Evolutionary conservation across 2,888 invertebrate genomes (phyloP).

Genomic region (Philereme transversata): DNA sequence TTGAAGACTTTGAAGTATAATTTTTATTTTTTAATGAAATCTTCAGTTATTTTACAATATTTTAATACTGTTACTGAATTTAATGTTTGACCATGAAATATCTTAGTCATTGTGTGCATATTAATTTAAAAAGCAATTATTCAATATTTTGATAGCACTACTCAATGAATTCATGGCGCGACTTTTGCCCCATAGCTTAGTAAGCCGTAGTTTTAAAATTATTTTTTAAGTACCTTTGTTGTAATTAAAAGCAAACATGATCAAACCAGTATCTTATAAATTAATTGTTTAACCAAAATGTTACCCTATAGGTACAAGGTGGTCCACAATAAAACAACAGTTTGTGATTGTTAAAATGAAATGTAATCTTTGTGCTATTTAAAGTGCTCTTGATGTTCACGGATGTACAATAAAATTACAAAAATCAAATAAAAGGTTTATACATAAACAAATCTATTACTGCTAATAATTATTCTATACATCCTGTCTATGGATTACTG

Average conservation of each 20-base stretch:
- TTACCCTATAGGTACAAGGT: background rate
- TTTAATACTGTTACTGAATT: too few species aligned
- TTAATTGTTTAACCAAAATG: too few species aligned
- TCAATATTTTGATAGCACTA: too few species aligned
- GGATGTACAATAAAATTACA: background rate
- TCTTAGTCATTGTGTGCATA: too few species aligned
- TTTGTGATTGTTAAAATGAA: slow-evolving; percentile 14
- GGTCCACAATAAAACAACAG: slow-evolving; percentile 11
- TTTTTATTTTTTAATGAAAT: too few species aligned
- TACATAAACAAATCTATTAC: background rate
- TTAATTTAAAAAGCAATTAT: too few species aligned
- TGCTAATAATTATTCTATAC: background rate
- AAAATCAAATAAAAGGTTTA: background rate
- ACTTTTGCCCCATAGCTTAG: slow-evolving; percentile 1
- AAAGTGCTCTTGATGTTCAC: background rate
- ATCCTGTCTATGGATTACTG: too few species aligned
- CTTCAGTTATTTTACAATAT: too few species aligned
- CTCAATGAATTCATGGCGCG: background rate
- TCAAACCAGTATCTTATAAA: background rate
- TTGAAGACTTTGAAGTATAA: background rate
- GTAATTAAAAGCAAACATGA: background rate
- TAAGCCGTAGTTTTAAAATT: background rate
- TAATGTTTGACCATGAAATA: too few species aligned
- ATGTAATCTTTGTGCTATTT: slow-evolving; percentile 21
- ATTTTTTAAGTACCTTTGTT: too few species aligned